These are phyloP conservation scores for Coregonus ussuriensis DNA, from an alignment of 2,797 vertebrate genomes.

Conservation along the genomic window DNA sequence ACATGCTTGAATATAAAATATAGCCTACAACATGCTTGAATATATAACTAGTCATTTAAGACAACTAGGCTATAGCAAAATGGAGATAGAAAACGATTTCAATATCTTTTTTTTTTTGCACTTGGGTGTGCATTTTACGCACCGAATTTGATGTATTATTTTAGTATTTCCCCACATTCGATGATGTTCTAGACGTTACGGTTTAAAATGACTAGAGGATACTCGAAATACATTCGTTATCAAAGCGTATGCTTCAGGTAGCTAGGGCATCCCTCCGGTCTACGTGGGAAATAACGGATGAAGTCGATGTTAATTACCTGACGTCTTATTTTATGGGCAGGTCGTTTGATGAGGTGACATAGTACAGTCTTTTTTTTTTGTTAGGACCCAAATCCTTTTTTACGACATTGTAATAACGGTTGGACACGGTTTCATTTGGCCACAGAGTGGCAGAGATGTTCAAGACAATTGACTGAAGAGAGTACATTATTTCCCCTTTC, in stretches of 20 bases:
- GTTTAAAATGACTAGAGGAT: background rate
- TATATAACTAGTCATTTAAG: background rate
- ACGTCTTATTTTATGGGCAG: constrained; percentile 28
- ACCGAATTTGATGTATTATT: background rate
- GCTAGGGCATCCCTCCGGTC: constrained; percentile 27
- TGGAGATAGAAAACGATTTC: background rate
- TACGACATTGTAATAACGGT: constrained; percentile 11
- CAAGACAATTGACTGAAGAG: constrained; percentile 65
- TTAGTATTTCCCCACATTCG: background rate
- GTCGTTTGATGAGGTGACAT: constrained; percentile 7
- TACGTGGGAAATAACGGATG: constrained; percentile 58
- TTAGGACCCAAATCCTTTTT: constrained; percentile 18
- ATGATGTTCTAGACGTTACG: background rate
- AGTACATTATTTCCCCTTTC: constrained; percentile 9
- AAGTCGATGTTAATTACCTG: constrained; percentile 22
- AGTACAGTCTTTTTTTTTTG: constrained; percentile 11
- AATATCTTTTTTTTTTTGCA: background rate
- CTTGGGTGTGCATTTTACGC: background rate
- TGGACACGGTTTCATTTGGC: constrained; percentile 64
- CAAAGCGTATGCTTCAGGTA: constrained; percentile 5
- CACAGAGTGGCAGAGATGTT: constrained; percentile 83
- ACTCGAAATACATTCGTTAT: background rate
- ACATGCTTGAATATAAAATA: background rate
- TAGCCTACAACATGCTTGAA: background rate
- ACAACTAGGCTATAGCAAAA: background rate